Percentiles rank a stretch among this genome's conserved stretches.
Conservation (phyloP, 2,888 invertebrate species). For the Candidula unifasciata region DNA sequence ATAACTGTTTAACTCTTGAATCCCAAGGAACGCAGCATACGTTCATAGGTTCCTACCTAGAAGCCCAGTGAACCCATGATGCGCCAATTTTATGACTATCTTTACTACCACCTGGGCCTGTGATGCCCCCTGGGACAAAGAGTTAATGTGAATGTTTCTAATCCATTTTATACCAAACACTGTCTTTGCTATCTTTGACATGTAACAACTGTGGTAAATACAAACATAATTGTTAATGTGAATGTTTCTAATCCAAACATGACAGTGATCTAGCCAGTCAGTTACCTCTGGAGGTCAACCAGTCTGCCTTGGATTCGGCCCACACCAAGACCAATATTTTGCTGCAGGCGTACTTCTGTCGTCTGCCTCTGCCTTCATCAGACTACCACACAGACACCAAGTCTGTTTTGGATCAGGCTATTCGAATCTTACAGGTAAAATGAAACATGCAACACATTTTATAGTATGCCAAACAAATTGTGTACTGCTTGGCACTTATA, state of each 20-base stretch:
- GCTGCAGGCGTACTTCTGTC: conserved; percentile 95
- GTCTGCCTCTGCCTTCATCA: conserved; percentile 88
- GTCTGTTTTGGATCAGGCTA: conserved; percentile 96
- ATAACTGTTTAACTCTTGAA: no score
- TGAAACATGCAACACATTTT: background rate
- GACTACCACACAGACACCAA: conserved; percentile 98
- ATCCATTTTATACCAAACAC: no score
- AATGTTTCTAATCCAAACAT: background rate
- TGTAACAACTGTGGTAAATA: background rate
- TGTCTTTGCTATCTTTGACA: no score
- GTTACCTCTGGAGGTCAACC: conserved; percentile 86
- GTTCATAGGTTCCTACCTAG: no score
- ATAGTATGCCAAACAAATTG: no score
- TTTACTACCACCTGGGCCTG: no score
- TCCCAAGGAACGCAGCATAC: no score
- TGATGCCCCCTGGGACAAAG: no score
- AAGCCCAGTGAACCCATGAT: no score
- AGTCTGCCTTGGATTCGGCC: conserved; percentile 90
- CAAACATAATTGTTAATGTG: background rate
- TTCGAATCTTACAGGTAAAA: conserved; percentile 88
- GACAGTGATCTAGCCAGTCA: conserved; percentile 87
- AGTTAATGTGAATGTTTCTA: no score
- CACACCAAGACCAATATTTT: conserved; percentile 95
- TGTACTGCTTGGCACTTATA: no score
- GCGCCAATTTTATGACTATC: no score